These are phyloP conservation scores for Takifugu ocellatus DNA, from an alignment of 2,797 vertebrate genomes.

Conservation along the genomic window DNA sequence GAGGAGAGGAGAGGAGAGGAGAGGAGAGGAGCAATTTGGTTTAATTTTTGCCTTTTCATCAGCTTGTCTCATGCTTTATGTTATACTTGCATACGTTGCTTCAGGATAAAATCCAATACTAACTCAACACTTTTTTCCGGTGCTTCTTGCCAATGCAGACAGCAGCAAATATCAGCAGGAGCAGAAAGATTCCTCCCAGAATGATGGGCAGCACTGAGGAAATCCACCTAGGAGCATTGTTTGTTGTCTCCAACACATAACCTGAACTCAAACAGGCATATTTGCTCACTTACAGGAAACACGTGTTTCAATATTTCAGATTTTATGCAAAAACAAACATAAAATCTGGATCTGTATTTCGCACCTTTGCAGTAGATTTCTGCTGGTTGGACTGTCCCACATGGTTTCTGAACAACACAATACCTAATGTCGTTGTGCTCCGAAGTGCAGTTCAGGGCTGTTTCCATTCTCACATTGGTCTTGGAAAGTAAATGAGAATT, in stretches of 20 bases:
- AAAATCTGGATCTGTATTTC: too few species aligned
- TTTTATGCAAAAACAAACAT: background rate
- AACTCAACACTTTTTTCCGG: slow-evolving; percentile 25
- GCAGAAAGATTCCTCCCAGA: slow-evolving; percentile 25
- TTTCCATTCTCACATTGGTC: rapidly evolving
- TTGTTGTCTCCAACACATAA: rapidly evolving
- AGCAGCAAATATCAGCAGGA: slow-evolving; percentile 19
- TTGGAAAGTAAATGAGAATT: slow-evolving; percentile 3
- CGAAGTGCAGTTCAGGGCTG: rapidly evolving
- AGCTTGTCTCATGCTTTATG: background rate
- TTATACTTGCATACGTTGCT: too few species aligned
- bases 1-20: too few species aligned
- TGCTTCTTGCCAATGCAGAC: background rate
- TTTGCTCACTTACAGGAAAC: background rate
- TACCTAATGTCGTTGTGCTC: rapidly evolving
- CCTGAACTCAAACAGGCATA: slow-evolving; percentile 33
- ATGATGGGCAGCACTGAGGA: background rate
- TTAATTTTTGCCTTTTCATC: too few species aligned
- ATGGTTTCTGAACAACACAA: rapidly evolving
- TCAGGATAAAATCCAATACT: background rate
- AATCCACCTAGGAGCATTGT: rapidly evolving
- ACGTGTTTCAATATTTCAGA: background rate
- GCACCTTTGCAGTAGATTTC: slow-evolving; percentile 33
- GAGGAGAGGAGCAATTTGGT: too few species aligned
- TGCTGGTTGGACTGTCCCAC: rapidly evolving